Base-by-base conservation (phyloP, 1,140 invertebrate genomes). In the Galleria mellonella region DNA sequence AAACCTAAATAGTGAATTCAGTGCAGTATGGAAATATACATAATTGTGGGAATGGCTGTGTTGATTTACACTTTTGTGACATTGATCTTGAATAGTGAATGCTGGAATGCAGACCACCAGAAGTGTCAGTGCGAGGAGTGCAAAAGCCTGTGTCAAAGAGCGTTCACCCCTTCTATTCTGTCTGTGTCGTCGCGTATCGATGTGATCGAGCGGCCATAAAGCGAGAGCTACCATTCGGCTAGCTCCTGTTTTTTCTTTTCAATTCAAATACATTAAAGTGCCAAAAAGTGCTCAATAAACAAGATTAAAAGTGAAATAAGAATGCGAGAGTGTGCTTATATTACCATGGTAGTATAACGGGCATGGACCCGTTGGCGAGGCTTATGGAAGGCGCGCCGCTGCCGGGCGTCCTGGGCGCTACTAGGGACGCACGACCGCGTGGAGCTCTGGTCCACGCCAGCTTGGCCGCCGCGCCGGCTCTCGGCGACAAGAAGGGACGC, bases 361-460 rank as follows among this genome's bases (percentile, higher is more conserved):
- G 72, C 54, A 94, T 94, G 93, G 92, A 94, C 87, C 93, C 92
- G 55, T 75, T 94, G 83, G 91, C 93, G 72, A 90, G 92, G 49
- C 74, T 94, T 66, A 93, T 93, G 90, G 91, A 90, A 68, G 89
- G 89, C 51, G 89, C 90, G 44, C 83, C 84, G 59, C 82, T 91
- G 78, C 91, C 91, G 53, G 88, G 90, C 67, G 89, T 89, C 62
- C 68, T 91, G 47, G 89, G 90, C 54, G 89, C 87, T 76, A 76
- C 88, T 73, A 56, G 84, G 63, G 77, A 83, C 66, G 75, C 83
- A 14, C 50, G 85, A n/a, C 91, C 91, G 1, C 89, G 91, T 53
- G 90, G 92, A 35, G 91, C 92, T 5, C 87, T 93, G 53, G 92
- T 94, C 23, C 92, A 93, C 73, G 92, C 92, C 32, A 93, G 92